Evolutionary conservation across 1,140 invertebrate species (phyloP).

Genomic region (Heliconius melpomene): DNA sequence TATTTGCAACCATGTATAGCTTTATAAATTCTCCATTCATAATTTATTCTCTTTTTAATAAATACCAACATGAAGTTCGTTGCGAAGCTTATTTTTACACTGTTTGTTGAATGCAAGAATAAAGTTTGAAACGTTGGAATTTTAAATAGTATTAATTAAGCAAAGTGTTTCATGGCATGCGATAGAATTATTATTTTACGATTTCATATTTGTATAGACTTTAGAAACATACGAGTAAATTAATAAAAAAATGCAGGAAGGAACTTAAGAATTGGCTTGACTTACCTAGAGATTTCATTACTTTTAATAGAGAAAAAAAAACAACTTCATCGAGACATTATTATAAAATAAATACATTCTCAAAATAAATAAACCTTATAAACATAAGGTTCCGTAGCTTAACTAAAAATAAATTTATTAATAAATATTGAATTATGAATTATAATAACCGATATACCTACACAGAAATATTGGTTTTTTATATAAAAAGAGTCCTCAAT

Average conservation of each 20-base stretch:
- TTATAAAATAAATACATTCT: too few relatives aligned
- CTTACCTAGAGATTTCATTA: too few relatives aligned
- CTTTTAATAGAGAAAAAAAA: too few relatives aligned
- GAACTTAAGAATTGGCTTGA: too few relatives aligned
- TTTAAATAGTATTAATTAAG: not conserved
- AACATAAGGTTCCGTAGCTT: too few relatives aligned
- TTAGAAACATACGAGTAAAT: too few relatives aligned
- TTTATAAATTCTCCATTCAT: not conserved
- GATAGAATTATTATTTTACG: not conserved
- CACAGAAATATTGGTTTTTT: not conserved
- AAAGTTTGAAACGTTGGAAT: not conserved
- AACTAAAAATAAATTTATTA: too few relatives aligned
- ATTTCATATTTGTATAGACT: too few relatives aligned
- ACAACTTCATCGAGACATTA: too few relatives aligned
- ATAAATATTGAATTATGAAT: not conserved
- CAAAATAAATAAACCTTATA: too few relatives aligned
- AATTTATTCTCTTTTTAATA: not conserved
- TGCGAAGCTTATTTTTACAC: not conserved
- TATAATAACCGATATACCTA: not conserved
- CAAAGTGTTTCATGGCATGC: not conserved
- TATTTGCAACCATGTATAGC: not conserved
- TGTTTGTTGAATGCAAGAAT: not conserved
- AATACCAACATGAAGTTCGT: not conserved
- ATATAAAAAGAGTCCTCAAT: not conserved
- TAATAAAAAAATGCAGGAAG: too few relatives aligned